Evolutionary conservation across 2,113 vertebrate genomes (phyloP).

Genomic region (Pterocles orientalis): DNA sequence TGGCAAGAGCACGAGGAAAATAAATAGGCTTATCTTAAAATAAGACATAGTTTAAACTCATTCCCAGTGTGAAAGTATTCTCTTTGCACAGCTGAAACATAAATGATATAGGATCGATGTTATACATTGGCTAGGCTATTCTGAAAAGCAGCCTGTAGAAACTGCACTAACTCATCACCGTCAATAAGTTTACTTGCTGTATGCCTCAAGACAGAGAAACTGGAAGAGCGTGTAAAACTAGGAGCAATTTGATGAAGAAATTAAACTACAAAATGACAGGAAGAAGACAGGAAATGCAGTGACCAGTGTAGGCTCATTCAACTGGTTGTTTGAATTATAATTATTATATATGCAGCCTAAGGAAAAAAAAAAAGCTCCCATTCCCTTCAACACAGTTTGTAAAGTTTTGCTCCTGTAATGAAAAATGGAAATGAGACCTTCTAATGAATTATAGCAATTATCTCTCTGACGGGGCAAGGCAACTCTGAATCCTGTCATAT

Average conservation of each 20-base stretch:
- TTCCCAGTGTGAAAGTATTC: constrained; percentile 7
- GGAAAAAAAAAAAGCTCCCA: constrained; percentile 28
- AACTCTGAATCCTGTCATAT: neutral
- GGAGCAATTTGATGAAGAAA: constrained; percentile 1
- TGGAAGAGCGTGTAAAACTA: neutral
- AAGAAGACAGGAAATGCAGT: neutral
- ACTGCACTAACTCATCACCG: neutral
- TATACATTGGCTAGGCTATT: neutral
- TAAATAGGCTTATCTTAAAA: constrained; percentile 45
- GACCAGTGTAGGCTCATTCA: neutral
- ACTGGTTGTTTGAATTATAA: constrained; percentile 9
- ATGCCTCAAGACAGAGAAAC: neutral
- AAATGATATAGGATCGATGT: constrained; percentile 2
- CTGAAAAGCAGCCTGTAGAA: neutral
- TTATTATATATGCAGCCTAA: neutral
- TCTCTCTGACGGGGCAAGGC: constrained; percentile 38
- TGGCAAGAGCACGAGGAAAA: constrained; percentile 24
- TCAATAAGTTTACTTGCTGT: neutral
- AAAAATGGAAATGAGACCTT: constrained; percentile 54
- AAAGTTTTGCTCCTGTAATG: constrained; percentile 42
- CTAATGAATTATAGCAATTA: constrained; percentile 57
- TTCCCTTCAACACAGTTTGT: constrained; percentile 24
- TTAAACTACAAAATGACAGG: constrained; percentile 5
- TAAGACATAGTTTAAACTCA: constrained; percentile 27
- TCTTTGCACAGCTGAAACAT: constrained; percentile 9